These are phyloP conservation scores for Pipistrellus kuhlii DNA, from an alignment of 2,797 vertebrate species.

Conservation along the genomic window DNA sequence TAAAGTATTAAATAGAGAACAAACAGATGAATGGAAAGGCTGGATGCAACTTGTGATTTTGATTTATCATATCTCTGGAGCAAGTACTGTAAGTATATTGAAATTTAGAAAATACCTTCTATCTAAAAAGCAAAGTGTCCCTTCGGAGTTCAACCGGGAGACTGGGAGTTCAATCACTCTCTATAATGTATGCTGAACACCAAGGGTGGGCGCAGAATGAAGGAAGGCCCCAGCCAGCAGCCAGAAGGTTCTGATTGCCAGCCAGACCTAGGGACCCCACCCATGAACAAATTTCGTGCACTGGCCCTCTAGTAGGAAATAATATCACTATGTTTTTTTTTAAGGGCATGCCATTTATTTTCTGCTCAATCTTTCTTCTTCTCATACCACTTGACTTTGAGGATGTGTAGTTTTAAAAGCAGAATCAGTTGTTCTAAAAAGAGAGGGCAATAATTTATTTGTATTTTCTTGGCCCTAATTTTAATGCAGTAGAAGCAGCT, in stretches of 20 bases:
- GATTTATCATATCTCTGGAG: slow-evolving; percentile 99
- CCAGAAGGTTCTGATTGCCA: too few relatives aligned
- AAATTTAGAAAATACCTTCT: slow-evolving; percentile 4
- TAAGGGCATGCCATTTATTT: neutral
- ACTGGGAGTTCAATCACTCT: too few relatives aligned
- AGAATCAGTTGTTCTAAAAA: slow-evolving; percentile 37
- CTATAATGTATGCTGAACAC: too few relatives aligned
- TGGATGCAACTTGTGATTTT: slow-evolving; percentile 99
- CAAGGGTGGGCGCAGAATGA: too few relatives aligned
- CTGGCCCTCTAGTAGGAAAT: neutral
- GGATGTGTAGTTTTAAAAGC: slow-evolving; percentile 54
- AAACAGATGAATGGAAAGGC: slow-evolving; percentile 99
- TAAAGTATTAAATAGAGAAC: slow-evolving; percentile 97
- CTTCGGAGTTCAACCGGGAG: too few relatives aligned
- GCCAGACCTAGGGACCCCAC: too few relatives aligned
- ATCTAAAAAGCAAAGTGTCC: too few relatives aligned
- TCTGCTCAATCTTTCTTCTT: neutral
- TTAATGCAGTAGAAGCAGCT: slow-evolving; percentile 6
- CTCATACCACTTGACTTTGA: neutral
- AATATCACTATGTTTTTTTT: neutral
- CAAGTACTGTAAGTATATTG: slow-evolving; percentile 94
- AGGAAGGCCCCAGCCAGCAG: too few relatives aligned
- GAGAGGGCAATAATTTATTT: slow-evolving; percentile 51
- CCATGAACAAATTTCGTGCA: too few relatives aligned
- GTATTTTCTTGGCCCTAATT: slow-evolving; percentile 56